Percentiles rank a stretch among this genome's conserved stretches.
Evolutionary conservation across 2,888 invertebrate genomes (phyloP).

Genomic region (Fragum fragum): DNA sequence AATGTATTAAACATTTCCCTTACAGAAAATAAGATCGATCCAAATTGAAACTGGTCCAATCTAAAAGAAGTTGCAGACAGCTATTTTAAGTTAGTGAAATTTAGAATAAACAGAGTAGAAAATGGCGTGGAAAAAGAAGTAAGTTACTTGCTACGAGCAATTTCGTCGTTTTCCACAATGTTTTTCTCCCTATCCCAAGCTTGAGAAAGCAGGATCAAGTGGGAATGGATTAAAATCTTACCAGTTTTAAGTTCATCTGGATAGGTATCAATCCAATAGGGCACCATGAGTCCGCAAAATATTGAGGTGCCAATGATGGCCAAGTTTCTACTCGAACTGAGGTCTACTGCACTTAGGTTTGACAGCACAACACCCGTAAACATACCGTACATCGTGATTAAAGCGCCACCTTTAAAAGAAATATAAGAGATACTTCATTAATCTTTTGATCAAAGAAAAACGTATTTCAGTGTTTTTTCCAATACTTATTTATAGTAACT

Average conservation of each 20-base stretch:
- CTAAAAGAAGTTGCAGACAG: too few species aligned
- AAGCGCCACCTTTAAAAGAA: slow-evolving; percentile 72
- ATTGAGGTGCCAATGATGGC: slow-evolving; percentile 95
- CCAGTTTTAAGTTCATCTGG: slow-evolving; percentile 76
- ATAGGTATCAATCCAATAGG: slow-evolving; percentile 72
- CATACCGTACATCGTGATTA: slow-evolving; percentile 74
- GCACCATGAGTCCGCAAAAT: slow-evolving; percentile 91
- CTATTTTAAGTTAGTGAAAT: too few species aligned
- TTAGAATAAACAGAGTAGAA: not conserved
- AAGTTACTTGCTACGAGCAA: too few species aligned
- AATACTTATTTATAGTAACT: too few species aligned
- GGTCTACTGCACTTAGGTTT: slow-evolving; percentile 88
- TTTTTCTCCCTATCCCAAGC: too few species aligned
- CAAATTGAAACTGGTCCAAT: not conserved
- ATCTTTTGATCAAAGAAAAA: too few species aligned
- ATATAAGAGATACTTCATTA: too few species aligned
- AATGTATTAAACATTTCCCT: too few species aligned
- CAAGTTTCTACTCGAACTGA: slow-evolving; percentile 94
- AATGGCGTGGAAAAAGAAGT: not conserved
- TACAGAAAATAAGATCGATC: too few species aligned
- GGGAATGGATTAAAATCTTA: slow-evolving; percentile 1
- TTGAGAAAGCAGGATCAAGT: too few species aligned
- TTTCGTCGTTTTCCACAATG: too few species aligned
- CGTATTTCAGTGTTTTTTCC: too few species aligned
- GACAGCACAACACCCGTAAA: slow-evolving; percentile 76